Percentiles rank a stretch among this genome's conserved stretches.
Evolutionary conservation across 2,113 vertebrate genomes (phyloP).

Genomic region (Myotis brandtii): DNA sequence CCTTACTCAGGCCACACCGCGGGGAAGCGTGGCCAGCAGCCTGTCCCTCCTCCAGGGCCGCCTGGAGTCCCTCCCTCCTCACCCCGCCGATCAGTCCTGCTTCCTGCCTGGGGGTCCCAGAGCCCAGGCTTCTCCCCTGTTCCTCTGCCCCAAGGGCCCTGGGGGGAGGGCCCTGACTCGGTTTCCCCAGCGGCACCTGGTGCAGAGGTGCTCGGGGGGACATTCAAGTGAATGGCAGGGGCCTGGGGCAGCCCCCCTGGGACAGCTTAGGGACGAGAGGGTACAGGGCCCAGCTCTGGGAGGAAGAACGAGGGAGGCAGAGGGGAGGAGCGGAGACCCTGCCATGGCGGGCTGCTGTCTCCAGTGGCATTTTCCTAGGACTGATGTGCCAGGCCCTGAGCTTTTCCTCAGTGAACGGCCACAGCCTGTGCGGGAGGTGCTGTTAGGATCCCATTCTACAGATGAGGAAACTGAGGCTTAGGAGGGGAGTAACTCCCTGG

Average conservation of each 20-base stretch:
- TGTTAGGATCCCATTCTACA: neutral
- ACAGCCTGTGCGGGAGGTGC: neutral
- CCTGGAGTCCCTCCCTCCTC: neutral
- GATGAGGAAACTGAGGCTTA: neutral
- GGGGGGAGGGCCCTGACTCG: neutral
- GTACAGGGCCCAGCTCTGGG: neutral
- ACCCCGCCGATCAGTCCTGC: neutral
- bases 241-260: accelerated
- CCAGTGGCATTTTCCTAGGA: accelerated
- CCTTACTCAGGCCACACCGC: accelerated
- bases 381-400: accelerated
- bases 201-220: accelerated
- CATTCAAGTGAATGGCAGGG: accelerated
- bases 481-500: accelerated
- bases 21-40: accelerated
- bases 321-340: no score
- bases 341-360: accelerated
- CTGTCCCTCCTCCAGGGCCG: no score
- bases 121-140: neutral
- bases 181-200: neutral
- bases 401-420: accelerated
- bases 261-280: no score
- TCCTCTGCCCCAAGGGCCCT: neutral
- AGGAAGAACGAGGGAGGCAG: neutral
- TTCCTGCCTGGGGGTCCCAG: neutral